These are phyloP conservation scores for Apogon talboti DNA, from an alignment of 2,797 vertebrate genomes.

Conservation along the genomic window DNA sequence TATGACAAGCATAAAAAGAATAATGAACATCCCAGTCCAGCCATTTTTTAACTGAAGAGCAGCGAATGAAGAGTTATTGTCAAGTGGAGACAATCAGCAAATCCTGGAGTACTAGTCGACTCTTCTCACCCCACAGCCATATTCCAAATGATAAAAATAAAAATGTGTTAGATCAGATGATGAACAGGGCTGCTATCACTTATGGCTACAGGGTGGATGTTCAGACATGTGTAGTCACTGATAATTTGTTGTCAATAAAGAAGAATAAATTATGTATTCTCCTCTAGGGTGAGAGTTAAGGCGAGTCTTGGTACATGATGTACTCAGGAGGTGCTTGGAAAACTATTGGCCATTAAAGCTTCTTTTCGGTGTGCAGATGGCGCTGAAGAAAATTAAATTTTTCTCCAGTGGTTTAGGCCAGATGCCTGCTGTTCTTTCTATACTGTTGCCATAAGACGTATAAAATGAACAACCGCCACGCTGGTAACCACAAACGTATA, in stretches of 20 bases:
- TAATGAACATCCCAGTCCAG: no score
- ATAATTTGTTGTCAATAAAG: conserved; percentile 68
- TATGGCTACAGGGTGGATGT: conserved; percentile 37
- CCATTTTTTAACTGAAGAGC: no score
- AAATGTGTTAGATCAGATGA: no score
- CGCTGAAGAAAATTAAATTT: conserved; percentile 73
- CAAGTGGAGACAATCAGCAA: no score
- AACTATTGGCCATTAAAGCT: conserved; percentile 49
- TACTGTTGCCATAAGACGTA: conserved; percentile 48
- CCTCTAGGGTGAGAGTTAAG: conserved; percentile 54
- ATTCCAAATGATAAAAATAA: no score
- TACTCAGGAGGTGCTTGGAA: conserved; percentile 20
- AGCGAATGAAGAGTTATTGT: no score
- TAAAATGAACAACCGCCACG: not conserved
- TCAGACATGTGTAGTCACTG: conserved; percentile 54
- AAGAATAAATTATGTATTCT: conserved; percentile 49
- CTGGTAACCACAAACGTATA: conserved; percentile 2
- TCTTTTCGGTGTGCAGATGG: conserved; percentile 82
- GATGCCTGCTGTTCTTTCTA: conserved; percentile 63
- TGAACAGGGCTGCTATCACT: conserved; percentile 13
- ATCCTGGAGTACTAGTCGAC: not conserved
- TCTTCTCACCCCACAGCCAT: no score
- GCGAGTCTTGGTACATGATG: conserved; percentile 11
- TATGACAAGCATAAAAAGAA: no score
- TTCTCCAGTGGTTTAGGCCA: conserved; percentile 65